Evolutionary conservation across 2,888 invertebrate genomes (phyloP).

Genomic region (Tipula unca): DNA sequence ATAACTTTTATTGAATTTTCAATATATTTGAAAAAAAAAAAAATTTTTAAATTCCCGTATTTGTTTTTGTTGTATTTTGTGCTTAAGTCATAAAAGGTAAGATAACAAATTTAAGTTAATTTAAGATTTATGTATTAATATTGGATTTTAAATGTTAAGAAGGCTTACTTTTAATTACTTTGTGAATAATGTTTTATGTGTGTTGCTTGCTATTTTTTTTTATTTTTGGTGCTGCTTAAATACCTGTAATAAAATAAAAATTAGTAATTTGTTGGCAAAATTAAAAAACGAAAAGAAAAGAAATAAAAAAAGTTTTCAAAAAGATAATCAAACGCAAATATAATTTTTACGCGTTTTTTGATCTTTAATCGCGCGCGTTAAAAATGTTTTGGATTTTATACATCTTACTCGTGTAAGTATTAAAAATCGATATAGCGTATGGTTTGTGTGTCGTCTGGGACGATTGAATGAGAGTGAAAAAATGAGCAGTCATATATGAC

Average conservation of each 20-base stretch:
- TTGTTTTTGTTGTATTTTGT: background rate
- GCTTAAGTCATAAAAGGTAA: slow-evolving; percentile 8
- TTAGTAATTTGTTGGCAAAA: background rate
- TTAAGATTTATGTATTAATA: slow-evolving; percentile 8
- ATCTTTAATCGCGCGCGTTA: background rate
- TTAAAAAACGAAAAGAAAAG: background rate
- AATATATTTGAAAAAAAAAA: background rate
- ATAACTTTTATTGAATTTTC: slow-evolving; percentile 8
- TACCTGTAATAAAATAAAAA: background rate
- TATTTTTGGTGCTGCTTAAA: background rate
- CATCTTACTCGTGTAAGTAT: no score
- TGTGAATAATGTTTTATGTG: background rate
- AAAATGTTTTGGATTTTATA: no score
- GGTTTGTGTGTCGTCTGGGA: no score
- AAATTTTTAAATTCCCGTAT: background rate
- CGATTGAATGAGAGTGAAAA: no score
- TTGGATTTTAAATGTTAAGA: background rate
- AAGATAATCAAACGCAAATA: background rate
- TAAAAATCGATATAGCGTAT: no score
- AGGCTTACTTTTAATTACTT: background rate
- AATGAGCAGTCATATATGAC: no score
- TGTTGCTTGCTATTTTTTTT: background rate
- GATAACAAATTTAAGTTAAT: slow-evolving; percentile 14
- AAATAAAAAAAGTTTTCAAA: background rate
- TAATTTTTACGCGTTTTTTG: background rate